A percentile compares a stretch with the other conserved stretches of the same genome.
These are phyloP conservation scores for Chitala chitala DNA, from an alignment of 2,113 vertebrate species.

Conservation along the genomic window DNA sequence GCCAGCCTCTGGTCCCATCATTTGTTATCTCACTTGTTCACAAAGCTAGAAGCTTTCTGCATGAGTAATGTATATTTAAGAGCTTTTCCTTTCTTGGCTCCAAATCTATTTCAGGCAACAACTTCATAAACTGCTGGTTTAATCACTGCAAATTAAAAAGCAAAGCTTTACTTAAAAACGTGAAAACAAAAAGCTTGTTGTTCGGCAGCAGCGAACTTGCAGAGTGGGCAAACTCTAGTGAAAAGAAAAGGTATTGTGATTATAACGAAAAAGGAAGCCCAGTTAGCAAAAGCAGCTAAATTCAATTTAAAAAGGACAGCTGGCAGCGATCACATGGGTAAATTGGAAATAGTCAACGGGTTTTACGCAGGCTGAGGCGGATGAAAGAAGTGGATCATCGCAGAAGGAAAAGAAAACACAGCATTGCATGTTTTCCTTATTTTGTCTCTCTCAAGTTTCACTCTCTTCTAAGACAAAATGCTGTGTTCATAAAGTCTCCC, in stretches of 20 bases:
- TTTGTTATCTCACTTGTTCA: neutral
- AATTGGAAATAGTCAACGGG: neutral
- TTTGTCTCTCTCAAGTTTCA: neutral
- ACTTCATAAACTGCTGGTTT: neutral
- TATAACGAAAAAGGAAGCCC: neutral
- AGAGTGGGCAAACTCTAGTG: neutral
- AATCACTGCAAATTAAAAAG: constrained; percentile 1
- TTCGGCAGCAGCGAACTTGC: neutral
- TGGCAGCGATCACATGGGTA: neutral
- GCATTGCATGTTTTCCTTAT: neutral
- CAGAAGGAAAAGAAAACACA: neutral
- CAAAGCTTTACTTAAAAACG: constrained; percentile 8
- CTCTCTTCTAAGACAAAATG: constrained; percentile 39
- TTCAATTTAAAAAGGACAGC: neutral
- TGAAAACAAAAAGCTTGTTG: neutral
- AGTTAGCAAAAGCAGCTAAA: neutral
- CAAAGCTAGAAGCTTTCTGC: neutral
- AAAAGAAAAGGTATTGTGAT: neutral
- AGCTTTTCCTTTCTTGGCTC: constrained; percentile 1
- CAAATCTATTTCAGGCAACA: constrained; percentile 8
- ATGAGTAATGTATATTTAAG: constrained; percentile 11
- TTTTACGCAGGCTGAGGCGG: neutral
- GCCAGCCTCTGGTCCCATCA: constrained; percentile 42
- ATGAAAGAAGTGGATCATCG: neutral
- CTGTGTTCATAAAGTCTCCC: constrained; percentile 26